Conservation (phyloP, 2,888 invertebrate species). For the Drosophila peninsularis region DNA sequence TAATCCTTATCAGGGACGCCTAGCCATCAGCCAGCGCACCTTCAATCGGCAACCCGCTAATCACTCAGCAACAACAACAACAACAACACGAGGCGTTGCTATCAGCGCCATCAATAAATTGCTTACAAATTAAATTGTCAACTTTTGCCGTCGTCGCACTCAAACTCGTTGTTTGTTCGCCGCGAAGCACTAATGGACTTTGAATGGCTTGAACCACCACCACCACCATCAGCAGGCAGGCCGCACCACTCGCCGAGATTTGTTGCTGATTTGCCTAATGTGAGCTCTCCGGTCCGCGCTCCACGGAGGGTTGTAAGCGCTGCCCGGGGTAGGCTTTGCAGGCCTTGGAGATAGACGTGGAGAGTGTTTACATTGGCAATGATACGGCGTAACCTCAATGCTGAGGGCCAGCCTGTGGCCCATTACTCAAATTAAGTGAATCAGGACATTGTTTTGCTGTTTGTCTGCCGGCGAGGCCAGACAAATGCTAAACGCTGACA, state of each 20-base stretch:
- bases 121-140: conserved; percentile 79
- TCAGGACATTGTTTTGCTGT: conserved; percentile 71
- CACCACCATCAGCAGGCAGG: background rate
- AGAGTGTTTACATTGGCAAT: conserved; percentile 77
- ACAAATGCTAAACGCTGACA: conserved; percentile 80
- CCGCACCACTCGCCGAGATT: conserved; percentile 3
- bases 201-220: conserved; percentile 41
- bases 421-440: conserved; percentile 83
- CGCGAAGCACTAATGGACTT: conserved; percentile 74
- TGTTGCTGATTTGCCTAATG: conserved; percentile 62
- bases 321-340: conserved; percentile 68
- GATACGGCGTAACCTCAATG: conserved; percentile 73
- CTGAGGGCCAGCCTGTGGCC: conserved; percentile 54
- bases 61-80: conserved; percentile 33
- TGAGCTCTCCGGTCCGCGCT: conserved; percentile 20
- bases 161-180: conserved; percentile 53
- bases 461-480: conserved; percentile 61
- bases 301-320: conserved; percentile 49
- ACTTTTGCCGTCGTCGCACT: conserved; percentile 53
- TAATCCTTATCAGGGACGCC: conserved; percentile 73
- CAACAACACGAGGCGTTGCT: conserved; percentile 38
- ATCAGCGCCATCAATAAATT: conserved; percentile 68
- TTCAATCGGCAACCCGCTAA: conserved; percentile 9
- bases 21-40: background rate
- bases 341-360: conserved; percentile 24